A percentile compares a stretch with the other conserved stretches of the same genome.
Evolutionary conservation across 2,888 invertebrate species (phyloP).

Genomic region (Habrosyne pyritoides): DNA sequence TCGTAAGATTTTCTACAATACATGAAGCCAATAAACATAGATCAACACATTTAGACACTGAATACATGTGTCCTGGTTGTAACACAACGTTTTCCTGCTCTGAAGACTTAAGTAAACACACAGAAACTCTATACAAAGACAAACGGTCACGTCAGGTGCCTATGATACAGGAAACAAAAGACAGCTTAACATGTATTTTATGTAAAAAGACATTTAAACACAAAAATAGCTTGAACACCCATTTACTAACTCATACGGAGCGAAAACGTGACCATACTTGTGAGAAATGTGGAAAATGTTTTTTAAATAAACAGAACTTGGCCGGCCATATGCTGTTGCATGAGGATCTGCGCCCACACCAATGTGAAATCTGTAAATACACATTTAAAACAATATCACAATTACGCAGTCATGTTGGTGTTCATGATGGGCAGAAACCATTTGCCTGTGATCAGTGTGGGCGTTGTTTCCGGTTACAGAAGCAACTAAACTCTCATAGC

Average conservation of each 20-base stretch:
- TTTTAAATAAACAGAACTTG: slow-evolving; percentile 51
- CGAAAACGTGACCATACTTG: slow-evolving; percentile 60
- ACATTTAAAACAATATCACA: slow-evolving; percentile 51
- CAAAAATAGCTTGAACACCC: slow-evolving; percentile 61
- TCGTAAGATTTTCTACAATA: slow-evolving; percentile 39
- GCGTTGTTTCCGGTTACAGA: slow-evolving; percentile 47
- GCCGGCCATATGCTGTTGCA: slow-evolving; percentile 54
- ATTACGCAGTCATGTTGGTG: slow-evolving; percentile 50
- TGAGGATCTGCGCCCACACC: slow-evolving; percentile 53
- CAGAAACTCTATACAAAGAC: slow-evolving; percentile 42
- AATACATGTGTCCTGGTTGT: slow-evolving; percentile 58
- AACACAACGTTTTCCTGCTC: slow-evolving; percentile 44
- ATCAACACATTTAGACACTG: slow-evolving; percentile 36
- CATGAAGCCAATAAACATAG: slow-evolving; percentile 41
- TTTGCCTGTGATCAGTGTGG: slow-evolving; percentile 59
- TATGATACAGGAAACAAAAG: slow-evolving; percentile 23
- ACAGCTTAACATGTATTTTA: slow-evolving; percentile 50
- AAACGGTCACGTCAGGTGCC: slow-evolving; percentile 35
- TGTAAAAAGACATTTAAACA: slow-evolving; percentile 61
- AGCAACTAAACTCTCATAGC: slow-evolving; percentile 84
- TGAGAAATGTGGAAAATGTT: slow-evolving; percentile 65
- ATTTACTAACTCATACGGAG: slow-evolving; percentile 83
- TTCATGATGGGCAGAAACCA: slow-evolving; percentile 52
- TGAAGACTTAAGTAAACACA: slow-evolving; percentile 51
- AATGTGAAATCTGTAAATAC: slow-evolving; percentile 65